Conservation (phyloP, 2,888 invertebrate genomes). For the Protonemura montana region DNA sequence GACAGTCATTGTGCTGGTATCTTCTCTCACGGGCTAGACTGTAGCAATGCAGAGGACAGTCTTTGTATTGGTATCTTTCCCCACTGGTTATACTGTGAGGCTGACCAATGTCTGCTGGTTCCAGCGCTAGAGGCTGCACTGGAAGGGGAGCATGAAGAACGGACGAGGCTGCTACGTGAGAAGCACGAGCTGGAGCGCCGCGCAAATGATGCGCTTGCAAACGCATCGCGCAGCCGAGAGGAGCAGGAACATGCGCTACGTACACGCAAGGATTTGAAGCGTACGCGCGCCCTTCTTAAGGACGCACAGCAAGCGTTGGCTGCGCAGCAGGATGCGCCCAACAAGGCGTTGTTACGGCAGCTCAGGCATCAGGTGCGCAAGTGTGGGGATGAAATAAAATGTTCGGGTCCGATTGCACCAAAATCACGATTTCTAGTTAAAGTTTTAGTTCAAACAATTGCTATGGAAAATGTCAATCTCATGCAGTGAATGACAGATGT, state of each 20-base stretch:
- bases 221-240: constrained; percentile 73
- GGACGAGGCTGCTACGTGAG: constrained; percentile 84
- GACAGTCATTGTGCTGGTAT: no score
- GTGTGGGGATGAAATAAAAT: no score
- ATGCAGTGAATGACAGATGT: no score
- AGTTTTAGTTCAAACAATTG: no score
- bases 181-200: constrained; percentile 91
- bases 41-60: no score
- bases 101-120: no score
- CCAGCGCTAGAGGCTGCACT: constrained; percentile 88
- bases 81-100: no score
- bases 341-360: constrained; percentile 78
- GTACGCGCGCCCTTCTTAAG: constrained; percentile 86
- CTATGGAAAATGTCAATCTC: no score
- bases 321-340: constrained; percentile 83
- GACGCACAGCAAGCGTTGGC: constrained; percentile 94
- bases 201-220: constrained; percentile 78
- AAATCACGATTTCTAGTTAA: no score
- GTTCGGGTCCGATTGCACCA: no score
- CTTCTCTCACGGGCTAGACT: no score
- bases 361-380: constrained; percentile 76
- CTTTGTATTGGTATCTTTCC: no score
- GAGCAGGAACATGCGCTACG: constrained; percentile 74
- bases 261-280: constrained; percentile 84
- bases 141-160: constrained; percentile 92